Evolutionary conservation across 2,888 invertebrate species (phyloP), one percentile per base, ranked within the genome.

Genomic region (Deilephila elpenor): DNA sequence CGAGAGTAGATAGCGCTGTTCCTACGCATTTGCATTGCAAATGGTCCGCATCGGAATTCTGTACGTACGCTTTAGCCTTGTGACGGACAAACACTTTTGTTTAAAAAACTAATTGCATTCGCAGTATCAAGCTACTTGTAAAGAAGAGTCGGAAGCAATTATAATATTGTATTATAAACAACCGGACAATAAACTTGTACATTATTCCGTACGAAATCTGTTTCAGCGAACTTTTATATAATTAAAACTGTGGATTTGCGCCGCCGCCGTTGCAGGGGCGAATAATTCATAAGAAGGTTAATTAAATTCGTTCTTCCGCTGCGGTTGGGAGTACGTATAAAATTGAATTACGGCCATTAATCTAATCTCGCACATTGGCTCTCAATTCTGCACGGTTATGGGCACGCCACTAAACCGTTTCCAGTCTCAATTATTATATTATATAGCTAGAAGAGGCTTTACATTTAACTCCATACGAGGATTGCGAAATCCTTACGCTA

Each of bases 21-120:
- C 77, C 80, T 80, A 77, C 82, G 78, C 83, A 91, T 91, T 87
- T 91, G 91, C 89, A 91, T 86, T 91, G 91, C 91, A 90, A 92
- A 92, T 91, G 80, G 73, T 78, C 74, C 82, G 79, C 86, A 86
- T 88, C 85, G 82, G 80, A 80, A 86, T 85, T 84, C 82, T 75
- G 76, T 78, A 82, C 82, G 81, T 78, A 77, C 79, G 80, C 77
- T 75, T 74, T 75, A 76, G 79, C 80, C 78, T 79, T 79, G 81
- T 82, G 81, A 83, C 79, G 75, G 79, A 79, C 80, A 81, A 80
- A 82, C 73, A 76, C 77, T 81, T 79, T 74, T 76, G 74, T 74
- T 75, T 67, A 73, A 76, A 78, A 79, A 76, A 76, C 75, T 67
- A 53, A 29, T 67, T 71, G 44, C 51, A 60, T 61, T 32, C 51